These are phyloP conservation scores for Cephonodes hylas DNA, from an alignment of 2,888 invertebrate species.

Conservation along the genomic window DNA sequence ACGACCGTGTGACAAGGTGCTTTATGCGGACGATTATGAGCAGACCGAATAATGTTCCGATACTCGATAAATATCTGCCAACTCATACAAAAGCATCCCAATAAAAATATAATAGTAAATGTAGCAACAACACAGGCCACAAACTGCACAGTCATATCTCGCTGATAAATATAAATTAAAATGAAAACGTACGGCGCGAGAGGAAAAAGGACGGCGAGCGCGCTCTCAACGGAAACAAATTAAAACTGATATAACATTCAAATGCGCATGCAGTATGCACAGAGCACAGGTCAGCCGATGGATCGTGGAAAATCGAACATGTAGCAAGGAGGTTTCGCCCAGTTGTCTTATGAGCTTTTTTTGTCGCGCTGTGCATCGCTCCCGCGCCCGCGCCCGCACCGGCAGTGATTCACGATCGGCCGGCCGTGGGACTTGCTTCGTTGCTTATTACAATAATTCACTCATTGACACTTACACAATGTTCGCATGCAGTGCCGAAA, in stretches of 20 bases:
- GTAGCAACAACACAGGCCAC: slow-evolving; percentile 75
- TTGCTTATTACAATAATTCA: slow-evolving; percentile 43
- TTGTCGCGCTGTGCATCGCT: slow-evolving; percentile 27
- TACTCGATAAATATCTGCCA: slow-evolving; percentile 82
- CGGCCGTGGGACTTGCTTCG: slow-evolving; percentile 35
- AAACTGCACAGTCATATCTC: slow-evolving; percentile 77
- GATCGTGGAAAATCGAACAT: slow-evolving; percentile 40
- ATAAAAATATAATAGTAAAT: slow-evolving; percentile 81
- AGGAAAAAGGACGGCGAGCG: slow-evolving; percentile 44
- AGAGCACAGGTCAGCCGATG: slow-evolving; percentile 27
- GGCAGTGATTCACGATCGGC: slow-evolving; percentile 33
- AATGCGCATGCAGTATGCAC: slow-evolving; percentile 36
- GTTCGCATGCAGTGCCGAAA: slow-evolving; percentile 1
- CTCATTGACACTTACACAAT: slow-evolving; percentile 29
- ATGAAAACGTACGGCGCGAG: slow-evolving; percentile 56
- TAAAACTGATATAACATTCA: slow-evolving; percentile 53
- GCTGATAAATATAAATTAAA: slow-evolving; percentile 73
- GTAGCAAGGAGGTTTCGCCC: slow-evolving; percentile 26
- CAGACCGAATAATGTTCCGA: slow-evolving; percentile 79
- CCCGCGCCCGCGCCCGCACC: slow-evolving; percentile 11
- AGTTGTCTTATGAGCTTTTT: slow-evolving; percentile 32
- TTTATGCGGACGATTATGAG: slow-evolving; percentile 79
- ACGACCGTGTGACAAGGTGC: slow-evolving; percentile 81
- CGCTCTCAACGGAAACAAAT: slow-evolving; percentile 55
- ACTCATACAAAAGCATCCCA: slow-evolving; percentile 81